Percentiles rank a stretch among this genome's conserved stretches.
phyloP scores from a whole-genome alignment of 2,113 vertebrate genomes.

The Oncorhynchus gorbuscha region DNA sequence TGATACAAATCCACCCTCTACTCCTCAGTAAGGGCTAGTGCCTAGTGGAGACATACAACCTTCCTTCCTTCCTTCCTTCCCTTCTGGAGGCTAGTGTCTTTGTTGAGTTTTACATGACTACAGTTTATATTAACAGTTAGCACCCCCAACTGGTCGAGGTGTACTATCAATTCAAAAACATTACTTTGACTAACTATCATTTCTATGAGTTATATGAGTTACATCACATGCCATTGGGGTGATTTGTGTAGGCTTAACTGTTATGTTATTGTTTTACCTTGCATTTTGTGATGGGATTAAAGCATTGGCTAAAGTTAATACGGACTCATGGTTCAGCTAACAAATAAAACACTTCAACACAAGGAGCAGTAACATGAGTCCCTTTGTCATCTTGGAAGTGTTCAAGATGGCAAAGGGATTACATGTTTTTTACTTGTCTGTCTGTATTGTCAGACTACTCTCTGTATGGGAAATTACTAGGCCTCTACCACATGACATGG shows the following conservation, averaged over 20 bases:
- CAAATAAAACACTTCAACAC: too few relatives aligned
- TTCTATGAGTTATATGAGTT: neutral
- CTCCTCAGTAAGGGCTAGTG: neutral
- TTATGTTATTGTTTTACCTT: neutral
- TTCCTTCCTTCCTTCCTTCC: neutral
- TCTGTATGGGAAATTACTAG: neutral
- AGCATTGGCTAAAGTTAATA: too few relatives aligned
- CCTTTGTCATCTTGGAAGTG: too few relatives aligned
- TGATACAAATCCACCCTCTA: neutral
- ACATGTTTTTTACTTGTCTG: too few relatives aligned
- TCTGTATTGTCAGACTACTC: neutral
- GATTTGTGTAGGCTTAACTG: neutral
- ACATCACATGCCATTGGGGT: neutral
- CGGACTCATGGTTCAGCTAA: too few relatives aligned
- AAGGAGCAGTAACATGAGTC: too few relatives aligned
- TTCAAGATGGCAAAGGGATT: too few relatives aligned
- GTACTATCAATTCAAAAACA: neutral
- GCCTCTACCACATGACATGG: neutral
- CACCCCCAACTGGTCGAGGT: constrained; percentile 53
- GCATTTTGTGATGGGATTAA: too few relatives aligned
- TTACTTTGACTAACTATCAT: neutral
- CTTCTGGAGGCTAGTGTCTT: neutral
- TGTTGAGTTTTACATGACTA: neutral
- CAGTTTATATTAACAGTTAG: constrained; percentile 24
- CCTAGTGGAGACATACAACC: neutral